Evolutionary conservation across 2,797 vertebrate genomes (phyloP), one percentile per base, ranked within the genome.

Genomic region (Gila robusta): DNA sequence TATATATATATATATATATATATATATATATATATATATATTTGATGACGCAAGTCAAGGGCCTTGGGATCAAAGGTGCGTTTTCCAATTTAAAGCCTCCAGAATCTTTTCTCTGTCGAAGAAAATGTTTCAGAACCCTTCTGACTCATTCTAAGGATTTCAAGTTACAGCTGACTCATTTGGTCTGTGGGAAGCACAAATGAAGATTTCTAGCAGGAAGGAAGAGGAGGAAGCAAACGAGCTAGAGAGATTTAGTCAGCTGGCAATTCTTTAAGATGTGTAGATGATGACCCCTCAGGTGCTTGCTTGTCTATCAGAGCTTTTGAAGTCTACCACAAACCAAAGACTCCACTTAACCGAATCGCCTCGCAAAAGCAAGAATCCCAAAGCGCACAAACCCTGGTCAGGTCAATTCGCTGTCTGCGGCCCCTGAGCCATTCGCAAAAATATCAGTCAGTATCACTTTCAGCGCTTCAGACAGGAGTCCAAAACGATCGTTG

Each of bases 231-330:
- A 66, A 64, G 67, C 32, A 49, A 80, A 32, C 2, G 69, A 66
- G 64, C 28, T 49, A 39, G 76, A 83, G 39, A 69, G 66, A 87
- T 70, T 47, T 12, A 49, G 73, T 52, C 16, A 66, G 73, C 49
- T 78, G 47, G 80, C 56, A 72, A 88, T 86, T 90, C 76, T 81
- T 69, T 28, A 71, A 52, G 85, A 89, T 86, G 74, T 66, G 47
- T 71, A 26, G 41, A 66, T 11, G 62, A 49, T 66, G 81, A 88
- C 54, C 81, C 76, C 84, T 82, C 80, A 78, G 90, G 83, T 86
- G 73, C 54, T 37, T 62, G 79, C 77, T 54, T 84, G 72, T 84
- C 56, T 67, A 37, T 82, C 73, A 67, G 37, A 79, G 82, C 67
- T 49, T 82, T 89, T 87, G 77, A 89, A 87, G 54, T 84, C 41